Evolutionary conservation across 2,888 invertebrate species (phyloP).

Genomic region (Patella ulyssiponensis): DNA sequence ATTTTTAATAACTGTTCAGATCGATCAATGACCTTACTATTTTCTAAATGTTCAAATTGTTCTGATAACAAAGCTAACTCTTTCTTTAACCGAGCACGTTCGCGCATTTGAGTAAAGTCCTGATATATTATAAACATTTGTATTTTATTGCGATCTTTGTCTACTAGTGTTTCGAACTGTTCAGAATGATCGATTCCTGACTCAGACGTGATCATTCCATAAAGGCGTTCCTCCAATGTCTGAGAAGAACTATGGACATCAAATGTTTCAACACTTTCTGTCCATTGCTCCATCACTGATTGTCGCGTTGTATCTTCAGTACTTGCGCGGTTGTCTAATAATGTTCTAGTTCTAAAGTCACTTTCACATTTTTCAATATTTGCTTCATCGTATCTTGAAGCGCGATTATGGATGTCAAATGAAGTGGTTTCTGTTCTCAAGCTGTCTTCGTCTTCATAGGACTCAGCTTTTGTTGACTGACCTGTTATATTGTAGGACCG

Average conservation of each 20-base stretch:
- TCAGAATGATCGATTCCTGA: neutral
- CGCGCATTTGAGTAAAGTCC: neutral
- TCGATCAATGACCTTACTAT: neutral
- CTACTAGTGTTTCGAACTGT: neutral
- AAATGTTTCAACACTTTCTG: neutral
- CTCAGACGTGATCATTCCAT: neutral
- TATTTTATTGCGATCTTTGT: slow-evolving; percentile 7
- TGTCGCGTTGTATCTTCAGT: neutral
- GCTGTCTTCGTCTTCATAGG: no score
- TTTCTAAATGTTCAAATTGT: slow-evolving; percentile 4
- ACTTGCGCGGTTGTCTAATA: neutral
- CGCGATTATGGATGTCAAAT: no score
- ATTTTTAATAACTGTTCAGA: neutral
- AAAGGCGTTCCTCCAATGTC: neutral
- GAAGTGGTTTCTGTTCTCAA: no score
- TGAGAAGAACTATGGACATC: neutral
- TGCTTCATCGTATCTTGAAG: no score
- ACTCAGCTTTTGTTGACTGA: neutral
- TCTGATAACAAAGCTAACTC: neutral
- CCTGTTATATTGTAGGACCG: neutral
- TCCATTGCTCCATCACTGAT: neutral
- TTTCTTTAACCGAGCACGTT: neutral
- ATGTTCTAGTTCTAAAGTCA: no score
- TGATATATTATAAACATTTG: slow-evolving; percentile 7
- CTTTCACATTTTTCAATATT: no score